phyloP scores from a whole-genome alignment of 2,113 vertebrate species.

The Chloroceryle aenea region DNA sequence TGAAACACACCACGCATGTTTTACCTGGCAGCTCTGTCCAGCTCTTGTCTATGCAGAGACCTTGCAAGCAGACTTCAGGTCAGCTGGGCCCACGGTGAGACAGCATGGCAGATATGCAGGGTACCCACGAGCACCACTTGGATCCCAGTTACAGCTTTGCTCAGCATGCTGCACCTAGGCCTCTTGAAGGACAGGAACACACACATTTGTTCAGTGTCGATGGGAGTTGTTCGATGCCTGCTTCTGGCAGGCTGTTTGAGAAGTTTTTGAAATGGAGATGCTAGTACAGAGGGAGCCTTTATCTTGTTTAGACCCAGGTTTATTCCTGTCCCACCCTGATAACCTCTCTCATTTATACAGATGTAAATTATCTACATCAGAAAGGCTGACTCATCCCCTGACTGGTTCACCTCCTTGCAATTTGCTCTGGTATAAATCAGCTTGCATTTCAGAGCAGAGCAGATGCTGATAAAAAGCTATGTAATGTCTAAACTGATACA shows the following conservation, averaged over 20 bases:
- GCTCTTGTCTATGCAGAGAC: background rate
- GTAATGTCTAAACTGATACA: background rate
- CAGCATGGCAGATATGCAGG: background rate
- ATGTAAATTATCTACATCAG: background rate
- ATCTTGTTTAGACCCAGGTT: background rate
- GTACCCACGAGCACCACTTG: background rate
- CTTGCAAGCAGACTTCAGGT: background rate
- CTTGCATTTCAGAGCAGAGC: background rate
- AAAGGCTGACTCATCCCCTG: slow-evolving; percentile 2
- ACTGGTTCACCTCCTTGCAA: background rate
- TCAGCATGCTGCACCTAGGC: background rate
- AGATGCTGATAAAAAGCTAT: background rate
- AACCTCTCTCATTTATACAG: background rate
- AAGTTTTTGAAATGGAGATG: background rate
- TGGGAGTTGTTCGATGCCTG: background rate
- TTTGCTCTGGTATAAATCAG: background rate
- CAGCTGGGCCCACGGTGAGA: rapidly evolving
- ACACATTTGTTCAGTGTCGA: background rate
- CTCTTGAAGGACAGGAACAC: background rate
- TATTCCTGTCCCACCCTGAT: background rate
- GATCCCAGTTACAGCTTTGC: background rate
- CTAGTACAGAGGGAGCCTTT: background rate
- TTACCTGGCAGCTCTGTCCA: background rate
- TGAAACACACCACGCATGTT: background rate
- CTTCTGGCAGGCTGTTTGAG: background rate